Evolutionary conservation across 2,113 vertebrate genomes (phyloP).

Genomic region (Oryzias curvinotus): DNA sequence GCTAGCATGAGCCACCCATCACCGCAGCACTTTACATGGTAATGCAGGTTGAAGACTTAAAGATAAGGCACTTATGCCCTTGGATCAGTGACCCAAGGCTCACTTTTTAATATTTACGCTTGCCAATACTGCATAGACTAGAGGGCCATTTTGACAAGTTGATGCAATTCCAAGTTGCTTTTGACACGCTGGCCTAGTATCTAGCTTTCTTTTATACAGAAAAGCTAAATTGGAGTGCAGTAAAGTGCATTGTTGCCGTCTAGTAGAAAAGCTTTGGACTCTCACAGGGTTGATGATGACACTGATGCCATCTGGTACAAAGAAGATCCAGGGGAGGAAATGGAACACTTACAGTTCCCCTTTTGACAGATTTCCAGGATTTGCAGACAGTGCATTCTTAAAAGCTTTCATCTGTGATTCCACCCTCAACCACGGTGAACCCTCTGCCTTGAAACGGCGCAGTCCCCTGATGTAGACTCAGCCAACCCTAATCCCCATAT

Average conservation of each 20-base stretch:
- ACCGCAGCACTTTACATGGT: constrained; percentile 61
- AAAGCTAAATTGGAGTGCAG: constrained; percentile 34
- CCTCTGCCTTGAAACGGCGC: constrained; percentile 53
- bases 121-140: constrained; percentile 5
- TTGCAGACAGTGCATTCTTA: constrained; percentile 45
- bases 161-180: constrained; percentile 19
- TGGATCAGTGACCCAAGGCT: constrained; percentile 43
- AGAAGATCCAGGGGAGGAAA: constrained; percentile 56
- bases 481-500: constrained; percentile 70
- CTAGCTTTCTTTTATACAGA: constrained; percentile 19
- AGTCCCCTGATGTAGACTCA: constrained; percentile 59
- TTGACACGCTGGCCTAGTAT: constrained; percentile 9
- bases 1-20: constrained; percentile 53
- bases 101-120: constrained; percentile 36
- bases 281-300: constrained; percentile 39
- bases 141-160: constrained; percentile 5
- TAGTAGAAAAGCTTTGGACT: constrained; percentile 46
- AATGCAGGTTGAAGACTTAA: constrained; percentile 56
- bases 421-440: constrained; percentile 62
- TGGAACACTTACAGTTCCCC: constrained; percentile 56
- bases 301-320: constrained; percentile 56
- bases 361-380: constrained; percentile 50
- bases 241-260: constrained; percentile 30
- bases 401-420: constrained; percentile 64
- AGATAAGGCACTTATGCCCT: constrained; percentile 46